A percentile compares a stretch with the other conserved stretches of the same genome.
phyloP scores from a whole-genome alignment of 2,113 vertebrate species.

The Upupa epops region DNA sequence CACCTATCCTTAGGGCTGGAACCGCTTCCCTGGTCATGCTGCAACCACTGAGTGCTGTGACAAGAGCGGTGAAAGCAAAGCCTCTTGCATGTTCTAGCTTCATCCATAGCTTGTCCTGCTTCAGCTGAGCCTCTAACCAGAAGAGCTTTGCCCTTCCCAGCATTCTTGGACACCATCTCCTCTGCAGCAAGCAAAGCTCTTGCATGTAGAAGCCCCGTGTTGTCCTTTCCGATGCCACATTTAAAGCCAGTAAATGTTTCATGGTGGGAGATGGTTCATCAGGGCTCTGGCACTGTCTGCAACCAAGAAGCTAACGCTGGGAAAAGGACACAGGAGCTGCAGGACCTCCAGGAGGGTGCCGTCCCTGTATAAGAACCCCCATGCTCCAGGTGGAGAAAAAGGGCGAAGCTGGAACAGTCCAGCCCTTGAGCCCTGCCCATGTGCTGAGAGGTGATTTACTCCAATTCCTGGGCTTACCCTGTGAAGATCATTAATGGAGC shows the following conservation, averaged over 20 bases:
- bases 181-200: background rate
- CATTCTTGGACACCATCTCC: conserved; percentile 22
- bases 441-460: background rate
- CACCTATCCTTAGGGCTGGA: background rate
- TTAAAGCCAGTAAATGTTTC: background rate
- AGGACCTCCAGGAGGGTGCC: background rate
- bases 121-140: background rate
- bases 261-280: background rate
- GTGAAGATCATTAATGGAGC: background rate
- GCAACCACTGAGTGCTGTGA: background rate
- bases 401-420: background rate
- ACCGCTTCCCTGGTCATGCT: background rate
- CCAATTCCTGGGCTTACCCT: background rate
- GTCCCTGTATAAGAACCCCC: background rate
- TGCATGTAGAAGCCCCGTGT: background rate
- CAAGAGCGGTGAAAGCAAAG: background rate
- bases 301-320: background rate
- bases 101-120: conserved; percentile 28
- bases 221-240: conserved; percentile 9
- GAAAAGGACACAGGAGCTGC: background rate
- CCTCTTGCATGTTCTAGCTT: conserved; percentile 41
- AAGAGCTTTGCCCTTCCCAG: background rate
- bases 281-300: background rate
- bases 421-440: background rate
- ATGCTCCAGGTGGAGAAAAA: background rate